phyloP scores from a whole-genome alignment of 2,888 invertebrate species.

The Lutraria lutraria region DNA sequence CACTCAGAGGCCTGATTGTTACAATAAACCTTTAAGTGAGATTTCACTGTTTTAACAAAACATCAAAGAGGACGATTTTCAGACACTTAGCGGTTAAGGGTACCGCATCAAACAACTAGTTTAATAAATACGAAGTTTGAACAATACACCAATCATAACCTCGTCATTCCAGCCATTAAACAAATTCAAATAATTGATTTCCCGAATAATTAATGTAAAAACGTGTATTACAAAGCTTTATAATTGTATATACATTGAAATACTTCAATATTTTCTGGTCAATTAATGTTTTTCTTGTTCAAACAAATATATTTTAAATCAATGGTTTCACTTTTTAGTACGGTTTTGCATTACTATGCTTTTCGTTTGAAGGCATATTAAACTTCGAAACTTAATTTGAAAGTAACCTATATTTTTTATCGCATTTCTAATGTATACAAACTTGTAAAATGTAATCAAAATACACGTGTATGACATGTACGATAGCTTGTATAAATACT shows the following conservation, averaged over 20 bases:
- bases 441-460: not conserved
- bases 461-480: not conserved
- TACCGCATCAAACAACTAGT: not conserved
- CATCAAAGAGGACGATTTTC: too few species aligned
- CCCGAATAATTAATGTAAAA: not conserved
- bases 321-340: not conserved
- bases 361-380: not conserved
- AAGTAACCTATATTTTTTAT: not conserved
- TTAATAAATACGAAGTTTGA: not conserved
- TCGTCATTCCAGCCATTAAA: not conserved
- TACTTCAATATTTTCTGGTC: not conserved
- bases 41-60: too few species aligned
- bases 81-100: too few species aligned
- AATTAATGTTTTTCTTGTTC: not conserved
- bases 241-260: not conserved
- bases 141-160: not conserved
- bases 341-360: not conserved
- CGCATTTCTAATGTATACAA: not conserved
- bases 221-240: not conserved
- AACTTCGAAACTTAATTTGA: not conserved
- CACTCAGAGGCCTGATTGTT: too few species aligned
- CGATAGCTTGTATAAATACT: not conserved
- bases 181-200: not conserved
- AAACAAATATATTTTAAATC: constrained; percentile 19
- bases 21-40: too few species aligned